phyloP scores from a whole-genome alignment of 1,140 invertebrate species.

The Hesperophylax magnus region DNA sequence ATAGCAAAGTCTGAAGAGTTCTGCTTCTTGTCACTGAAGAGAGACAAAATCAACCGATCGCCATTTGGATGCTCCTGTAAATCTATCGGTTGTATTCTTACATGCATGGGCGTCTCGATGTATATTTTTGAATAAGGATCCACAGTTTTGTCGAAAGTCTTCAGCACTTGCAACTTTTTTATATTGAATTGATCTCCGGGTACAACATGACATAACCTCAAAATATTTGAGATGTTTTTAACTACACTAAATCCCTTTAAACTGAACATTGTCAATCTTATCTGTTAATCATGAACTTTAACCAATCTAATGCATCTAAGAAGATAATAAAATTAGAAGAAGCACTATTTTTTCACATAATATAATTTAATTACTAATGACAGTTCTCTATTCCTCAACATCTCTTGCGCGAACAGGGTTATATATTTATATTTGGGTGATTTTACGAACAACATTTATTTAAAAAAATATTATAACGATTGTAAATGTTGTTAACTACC shows the following conservation, averaged over 20 bases:
- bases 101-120: constrained; percentile 69
- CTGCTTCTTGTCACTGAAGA: constrained; percentile 66
- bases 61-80: constrained; percentile 64
- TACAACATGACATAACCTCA: constrained; percentile 67
- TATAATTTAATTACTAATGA: constrained; percentile 47
- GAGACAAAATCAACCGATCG: constrained; percentile 66
- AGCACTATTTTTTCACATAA: constrained; percentile 6
- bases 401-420: neutral
- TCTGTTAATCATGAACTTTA: constrained; percentile 3
- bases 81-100: constrained; percentile 67
- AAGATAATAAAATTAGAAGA: constrained; percentile 4
- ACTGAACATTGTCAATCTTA: constrained; percentile 43
- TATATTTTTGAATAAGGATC: constrained; percentile 68
- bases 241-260: constrained; percentile 13
- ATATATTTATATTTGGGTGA: neutral
- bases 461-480: too few relatives aligned
- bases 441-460: too few relatives aligned
- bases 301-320: neutral
- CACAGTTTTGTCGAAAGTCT: constrained; percentile 68
- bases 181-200: constrained; percentile 65
- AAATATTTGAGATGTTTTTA: constrained; percentile 58
- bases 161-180: constrained; percentile 66
- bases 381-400: constrained; percentile 27
- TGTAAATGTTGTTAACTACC: too few relatives aligned
- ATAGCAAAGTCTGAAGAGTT: constrained; percentile 63